phyloP scores from a whole-genome alignment of 2,888 invertebrate species.

The Tyria jacobaeae region DNA sequence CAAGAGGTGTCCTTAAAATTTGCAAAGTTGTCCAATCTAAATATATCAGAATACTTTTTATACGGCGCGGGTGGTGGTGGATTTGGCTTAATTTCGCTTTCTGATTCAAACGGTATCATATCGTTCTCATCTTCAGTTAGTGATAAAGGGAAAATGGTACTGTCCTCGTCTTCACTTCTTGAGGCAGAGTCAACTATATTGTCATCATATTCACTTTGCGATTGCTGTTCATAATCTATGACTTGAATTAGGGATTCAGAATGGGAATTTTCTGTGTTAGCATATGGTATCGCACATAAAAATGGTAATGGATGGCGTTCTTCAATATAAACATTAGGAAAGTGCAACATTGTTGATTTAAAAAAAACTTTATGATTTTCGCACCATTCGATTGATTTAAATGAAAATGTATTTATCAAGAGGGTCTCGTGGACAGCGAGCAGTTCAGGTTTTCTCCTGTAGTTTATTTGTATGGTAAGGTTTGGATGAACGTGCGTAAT shows the following conservation, averaged over 20 bases:
- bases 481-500: constrained; percentile 43
- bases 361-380: constrained; percentile 35
- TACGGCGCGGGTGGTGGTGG: not conserved
- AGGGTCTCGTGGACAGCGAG: constrained; percentile 27
- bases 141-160: not conserved
- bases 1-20: constrained; percentile 24
- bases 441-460: constrained; percentile 39
- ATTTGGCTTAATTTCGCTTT: not conserved
- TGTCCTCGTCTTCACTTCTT: not conserved
- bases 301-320: not conserved
- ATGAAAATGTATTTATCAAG: constrained; percentile 26
- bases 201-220: not conserved
- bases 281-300: not conserved
- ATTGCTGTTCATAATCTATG: constrained; percentile 10
- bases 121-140: not conserved
- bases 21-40: constrained; percentile 10
- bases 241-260: constrained; percentile 7
- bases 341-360: constrained; percentile 11
- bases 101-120: not conserved
- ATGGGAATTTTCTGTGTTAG: not conserved
- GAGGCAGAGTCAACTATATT: not conserved
- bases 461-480: constrained; percentile 46
- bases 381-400: constrained; percentile 39
- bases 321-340: not conserved
- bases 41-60: constrained; percentile 15